Conservation (phyloP, 2,888 invertebrate genomes). For the Leptarthrus brevirostris region DNA sequence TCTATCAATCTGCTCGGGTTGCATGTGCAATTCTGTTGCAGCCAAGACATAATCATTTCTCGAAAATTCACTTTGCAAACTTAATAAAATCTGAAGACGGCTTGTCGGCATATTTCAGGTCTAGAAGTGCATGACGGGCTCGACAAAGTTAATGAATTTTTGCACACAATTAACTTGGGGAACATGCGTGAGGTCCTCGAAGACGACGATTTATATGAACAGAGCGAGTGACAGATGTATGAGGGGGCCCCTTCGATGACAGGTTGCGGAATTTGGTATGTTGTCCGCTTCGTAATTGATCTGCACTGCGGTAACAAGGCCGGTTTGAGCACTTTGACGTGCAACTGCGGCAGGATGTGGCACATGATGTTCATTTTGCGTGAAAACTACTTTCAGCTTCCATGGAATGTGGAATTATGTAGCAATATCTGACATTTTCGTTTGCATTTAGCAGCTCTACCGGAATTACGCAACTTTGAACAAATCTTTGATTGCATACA, state of each 20-base stretch:
- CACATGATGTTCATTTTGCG: neutral
- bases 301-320: neutral
- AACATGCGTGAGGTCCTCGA: conserved; percentile 22
- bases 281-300: conserved; percentile 14
- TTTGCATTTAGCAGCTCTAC: no score
- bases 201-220: conserved; percentile 14
- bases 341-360: neutral
- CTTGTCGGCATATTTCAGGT: neutral
- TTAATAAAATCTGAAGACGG: neutral
- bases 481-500: no score
- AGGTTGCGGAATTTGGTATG: conserved; percentile 8
- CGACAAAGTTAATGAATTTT: conserved; percentile 7
- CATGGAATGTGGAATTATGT: conserved; percentile 23
- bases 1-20: conserved; percentile 5
- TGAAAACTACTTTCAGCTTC: conserved; percentile 24
- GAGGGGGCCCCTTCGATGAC: conserved; percentile 2
- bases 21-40: neutral
- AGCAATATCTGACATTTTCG: neutral
- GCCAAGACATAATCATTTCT: neutral
- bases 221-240: conserved; percentile 12
- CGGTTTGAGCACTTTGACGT: neutral
- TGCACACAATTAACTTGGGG: conserved; percentile 11
- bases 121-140: neutral
- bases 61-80: conserved; percentile 1
- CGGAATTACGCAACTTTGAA: no score